Evolutionary conservation across 1,140 invertebrate genomes (phyloP).

Genomic region (Zaprionus taronus): DNA sequence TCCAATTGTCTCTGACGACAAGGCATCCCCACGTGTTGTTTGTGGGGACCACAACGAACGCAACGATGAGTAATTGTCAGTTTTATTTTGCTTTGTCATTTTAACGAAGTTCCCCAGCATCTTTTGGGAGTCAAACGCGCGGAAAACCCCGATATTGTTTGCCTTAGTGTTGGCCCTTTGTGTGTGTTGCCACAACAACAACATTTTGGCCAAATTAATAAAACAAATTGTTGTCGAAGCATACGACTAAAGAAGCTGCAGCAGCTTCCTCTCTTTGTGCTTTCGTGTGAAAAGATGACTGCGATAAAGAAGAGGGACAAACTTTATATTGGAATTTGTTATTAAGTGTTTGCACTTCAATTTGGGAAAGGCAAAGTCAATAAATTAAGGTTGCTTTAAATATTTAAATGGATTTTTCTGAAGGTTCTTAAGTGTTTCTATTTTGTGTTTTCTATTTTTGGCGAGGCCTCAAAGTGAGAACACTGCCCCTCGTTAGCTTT

Average conservation of each 20-base stretch:
- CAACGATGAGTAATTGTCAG: conserved; percentile 55
- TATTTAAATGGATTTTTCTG: background rate
- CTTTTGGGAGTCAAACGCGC: conserved; percentile 49
- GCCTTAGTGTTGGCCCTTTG: conserved; percentile 43
- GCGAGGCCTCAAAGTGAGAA: background rate
- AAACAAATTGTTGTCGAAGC: conserved; percentile 39
- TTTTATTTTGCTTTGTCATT: conserved; percentile 65
- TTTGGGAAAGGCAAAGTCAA: background rate
- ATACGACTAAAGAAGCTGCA: conserved; percentile 21
- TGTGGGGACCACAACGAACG: background rate
- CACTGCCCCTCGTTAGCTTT: conserved; percentile 10
- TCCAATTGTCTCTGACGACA: conserved; percentile 53
- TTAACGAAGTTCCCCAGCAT: conserved; percentile 56
- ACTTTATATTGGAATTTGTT: background rate
- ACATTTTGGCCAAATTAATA: conserved; percentile 39
- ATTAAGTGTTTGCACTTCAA: background rate
- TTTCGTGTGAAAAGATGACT: background rate
- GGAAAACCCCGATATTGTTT: conserved; percentile 44
- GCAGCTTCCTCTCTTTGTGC: background rate
- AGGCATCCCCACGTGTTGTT: background rate
- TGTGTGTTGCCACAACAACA: conserved; percentile 15
- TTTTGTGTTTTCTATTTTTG: background rate
- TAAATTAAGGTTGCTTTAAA: background rate
- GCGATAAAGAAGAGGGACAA: conserved; percentile 1
- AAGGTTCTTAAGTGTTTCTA: background rate